Base-by-base conservation (phyloP, 2,797 vertebrate species). In the Luscinia luscinia region DNA sequence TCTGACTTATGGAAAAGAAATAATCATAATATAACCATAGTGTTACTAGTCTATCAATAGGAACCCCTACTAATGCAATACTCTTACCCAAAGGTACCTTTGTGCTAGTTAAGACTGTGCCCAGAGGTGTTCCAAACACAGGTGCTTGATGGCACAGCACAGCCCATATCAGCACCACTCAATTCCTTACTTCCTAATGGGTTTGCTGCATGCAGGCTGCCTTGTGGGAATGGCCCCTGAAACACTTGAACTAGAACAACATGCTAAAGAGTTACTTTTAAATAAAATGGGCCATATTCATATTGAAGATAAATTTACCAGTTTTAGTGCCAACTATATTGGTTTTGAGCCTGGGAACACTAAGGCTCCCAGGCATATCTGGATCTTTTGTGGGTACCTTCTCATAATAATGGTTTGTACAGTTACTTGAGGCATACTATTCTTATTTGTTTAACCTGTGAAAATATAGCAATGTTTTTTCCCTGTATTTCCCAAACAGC, bases 211-310 rank as follows among this genome's bases (percentile, higher is more conserved):
- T 22, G 36, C 28, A 51, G 46, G 6, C 59, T 85, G 27, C 36
- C 23, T 45, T 0, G 0, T 55, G 73, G 64, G 43, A 73, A 43
- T n/a, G 10, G 38, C 27, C 23, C 4, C 27, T 64, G 34, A 55
- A 52, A 46, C 26, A 27, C 2, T 2, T 46, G n/a, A 76, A n/a
- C 19, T 46, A 24, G 30, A 70, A 89, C 52, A 27, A 17, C 4
- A 15, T 3, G 4, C 16, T 4, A 0, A 57, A 77, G 74, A 76
- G n/a, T 61, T 64, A 36, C 1, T 21, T 23, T 15, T n/a, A 57
- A n/a, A 84, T 66, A 73, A 87, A 90, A n/a, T 18, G 5, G 20
- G 7, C 34, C 38, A 3, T 52, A 21, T 43, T 59, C 5, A 11
- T 40, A 48, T 22, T 20, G 7, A 63, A 64, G 45, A 61, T 45